phyloP scores from a whole-genome alignment of 2,797 vertebrate species.

The Micrastur ruficollis region DNA sequence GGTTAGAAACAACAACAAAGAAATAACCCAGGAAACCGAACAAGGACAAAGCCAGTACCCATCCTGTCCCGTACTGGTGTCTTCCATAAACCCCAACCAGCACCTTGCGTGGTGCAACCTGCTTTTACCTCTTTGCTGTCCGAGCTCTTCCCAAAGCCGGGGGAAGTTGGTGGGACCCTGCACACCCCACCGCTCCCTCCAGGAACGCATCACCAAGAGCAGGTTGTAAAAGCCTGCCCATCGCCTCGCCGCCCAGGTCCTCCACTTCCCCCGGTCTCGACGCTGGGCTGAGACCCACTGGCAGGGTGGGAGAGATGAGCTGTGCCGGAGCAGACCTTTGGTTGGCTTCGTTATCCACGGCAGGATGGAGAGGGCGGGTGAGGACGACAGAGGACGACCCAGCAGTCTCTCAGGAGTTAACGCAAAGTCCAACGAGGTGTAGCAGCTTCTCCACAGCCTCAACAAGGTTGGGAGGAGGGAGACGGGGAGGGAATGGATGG shows the following conservation, averaged over 20 bases:
- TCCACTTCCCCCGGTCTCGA: background rate
- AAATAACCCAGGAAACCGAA: background rate
- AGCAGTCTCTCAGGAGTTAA: background rate
- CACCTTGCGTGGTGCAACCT: background rate
- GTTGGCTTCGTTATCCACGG: constrained; percentile 5
- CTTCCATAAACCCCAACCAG: background rate
- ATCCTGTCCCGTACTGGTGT: background rate
- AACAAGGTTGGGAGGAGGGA: background rate
- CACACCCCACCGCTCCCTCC: background rate
- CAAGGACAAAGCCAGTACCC: background rate
- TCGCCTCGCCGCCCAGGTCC: background rate
- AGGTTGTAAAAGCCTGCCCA: background rate
- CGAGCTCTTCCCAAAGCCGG: background rate
- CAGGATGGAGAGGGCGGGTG: background rate
- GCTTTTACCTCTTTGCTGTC: background rate
- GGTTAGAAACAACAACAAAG: background rate
- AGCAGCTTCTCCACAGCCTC: constrained; percentile 56
- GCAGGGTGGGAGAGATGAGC: background rate
- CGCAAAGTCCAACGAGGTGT: background rate
- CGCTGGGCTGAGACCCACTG: background rate
- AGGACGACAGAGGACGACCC: background rate
- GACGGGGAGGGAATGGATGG: constrained; percentile 25
- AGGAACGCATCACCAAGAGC: background rate
- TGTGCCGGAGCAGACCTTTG: constrained; percentile 6
- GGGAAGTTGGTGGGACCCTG: background rate